A percentile compares a stretch with the other conserved stretches of the same genome.
phyloP scores from a whole-genome alignment of 2,113 vertebrate species.

The Tachysurus fulvidraco region DNA sequence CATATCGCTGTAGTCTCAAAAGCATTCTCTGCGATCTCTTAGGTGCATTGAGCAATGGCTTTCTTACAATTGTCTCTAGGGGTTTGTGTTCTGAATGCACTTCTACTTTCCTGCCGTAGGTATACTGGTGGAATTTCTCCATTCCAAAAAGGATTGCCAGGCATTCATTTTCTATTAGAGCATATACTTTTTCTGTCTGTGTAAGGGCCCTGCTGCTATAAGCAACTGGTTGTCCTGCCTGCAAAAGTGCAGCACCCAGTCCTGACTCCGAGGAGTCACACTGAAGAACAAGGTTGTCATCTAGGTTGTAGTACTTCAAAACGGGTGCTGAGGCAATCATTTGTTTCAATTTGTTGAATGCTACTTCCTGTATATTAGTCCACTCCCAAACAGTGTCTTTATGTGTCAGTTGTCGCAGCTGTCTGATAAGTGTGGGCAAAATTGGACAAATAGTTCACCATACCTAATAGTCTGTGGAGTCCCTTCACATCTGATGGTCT shows the following conservation, averaged over 20 bases:
- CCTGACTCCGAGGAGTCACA: conserved; percentile 22
- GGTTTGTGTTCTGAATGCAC: conserved; percentile 52
- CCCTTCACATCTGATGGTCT: conserved; percentile 32
- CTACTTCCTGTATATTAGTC: not conserved
- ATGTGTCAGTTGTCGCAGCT: conserved; percentile 34
- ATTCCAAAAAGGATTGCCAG: no score
- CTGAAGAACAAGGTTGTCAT: no score
- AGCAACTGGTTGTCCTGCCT: not conserved
- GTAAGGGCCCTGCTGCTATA: conserved; percentile 36
- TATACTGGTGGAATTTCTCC: conserved; percentile 10
- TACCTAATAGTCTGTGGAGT: conserved; percentile 6
- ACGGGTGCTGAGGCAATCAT: conserved; percentile 5
- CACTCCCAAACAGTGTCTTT: conserved; percentile 25
- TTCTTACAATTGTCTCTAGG: no score
- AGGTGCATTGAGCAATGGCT: not conserved
- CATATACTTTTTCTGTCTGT: conserved; percentile 34
- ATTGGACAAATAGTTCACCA: conserved; percentile 31
- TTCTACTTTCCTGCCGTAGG: conserved; percentile 33
- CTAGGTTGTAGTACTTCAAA: no score
- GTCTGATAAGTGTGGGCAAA: conserved; percentile 26
- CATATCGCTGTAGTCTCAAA: conserved; percentile 34
- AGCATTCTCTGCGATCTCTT: conserved; percentile 36
- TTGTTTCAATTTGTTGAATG: conserved; percentile 17
- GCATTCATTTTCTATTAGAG: conserved; percentile 41
- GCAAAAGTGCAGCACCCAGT: conserved; percentile 11